These are phyloP conservation scores for Xestia sexstrigata DNA, from an alignment of 2,888 invertebrate genomes.

Conservation along the genomic window DNA sequence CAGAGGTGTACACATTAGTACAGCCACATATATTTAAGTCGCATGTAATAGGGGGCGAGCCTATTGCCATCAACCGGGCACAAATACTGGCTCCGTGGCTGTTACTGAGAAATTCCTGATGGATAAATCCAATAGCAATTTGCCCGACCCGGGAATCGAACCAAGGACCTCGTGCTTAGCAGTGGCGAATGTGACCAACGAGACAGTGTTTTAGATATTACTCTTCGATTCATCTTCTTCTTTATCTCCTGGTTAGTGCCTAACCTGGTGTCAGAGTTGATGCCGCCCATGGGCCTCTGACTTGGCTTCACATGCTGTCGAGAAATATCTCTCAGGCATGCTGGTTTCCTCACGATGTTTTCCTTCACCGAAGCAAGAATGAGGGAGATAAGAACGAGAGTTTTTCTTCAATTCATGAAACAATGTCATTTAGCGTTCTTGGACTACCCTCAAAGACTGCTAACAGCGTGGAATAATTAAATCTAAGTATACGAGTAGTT, in stretches of 20 bases:
- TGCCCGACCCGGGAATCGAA: background rate
- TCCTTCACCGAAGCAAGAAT: too few species aligned
- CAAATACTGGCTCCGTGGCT: background rate
- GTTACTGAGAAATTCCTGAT: background rate
- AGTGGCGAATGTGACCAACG: constrained; percentile 77
- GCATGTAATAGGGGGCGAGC: too few species aligned
- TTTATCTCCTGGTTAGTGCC: too few species aligned
- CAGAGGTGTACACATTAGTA: too few species aligned
- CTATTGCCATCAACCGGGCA: background rate
- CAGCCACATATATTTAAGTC: background rate
- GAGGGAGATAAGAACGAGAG: too few species aligned
- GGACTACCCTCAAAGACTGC: background rate
- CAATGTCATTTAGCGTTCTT: background rate
- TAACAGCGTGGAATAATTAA: background rate
- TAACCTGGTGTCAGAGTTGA: too few species aligned
- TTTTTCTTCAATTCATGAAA: background rate
- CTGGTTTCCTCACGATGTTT: too few species aligned
- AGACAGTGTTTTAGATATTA: constrained; percentile 61
- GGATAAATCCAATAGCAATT: background rate
- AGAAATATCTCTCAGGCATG: too few species aligned
- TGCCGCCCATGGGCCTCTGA: too few species aligned
- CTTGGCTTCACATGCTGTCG: too few species aligned
- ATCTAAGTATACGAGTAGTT: too few species aligned
- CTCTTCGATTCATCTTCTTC: too few species aligned
- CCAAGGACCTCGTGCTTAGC: background rate